Evolutionary conservation across 2,113 vertebrate species (phyloP).

Genomic region (Halichoerus grypus): DNA sequence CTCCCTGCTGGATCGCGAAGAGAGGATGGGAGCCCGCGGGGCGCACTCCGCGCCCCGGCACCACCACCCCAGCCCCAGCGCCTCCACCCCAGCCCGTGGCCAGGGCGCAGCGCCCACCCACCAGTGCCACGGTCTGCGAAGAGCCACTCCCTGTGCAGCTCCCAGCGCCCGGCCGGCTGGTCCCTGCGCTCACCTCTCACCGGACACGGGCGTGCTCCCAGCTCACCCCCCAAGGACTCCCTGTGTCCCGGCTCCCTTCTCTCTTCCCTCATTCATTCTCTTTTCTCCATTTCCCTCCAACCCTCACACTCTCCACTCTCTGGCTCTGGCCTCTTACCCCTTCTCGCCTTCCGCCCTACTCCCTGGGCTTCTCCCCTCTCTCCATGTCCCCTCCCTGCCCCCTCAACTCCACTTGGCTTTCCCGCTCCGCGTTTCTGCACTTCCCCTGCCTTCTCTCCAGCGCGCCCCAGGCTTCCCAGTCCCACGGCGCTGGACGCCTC

Average conservation of each 20-base stretch:
- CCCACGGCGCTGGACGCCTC: fast-evolving
- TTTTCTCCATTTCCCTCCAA: neutral
- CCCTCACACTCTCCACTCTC: no score
- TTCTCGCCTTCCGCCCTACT: no score
- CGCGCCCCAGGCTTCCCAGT: no score
- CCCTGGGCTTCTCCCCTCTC: no score
- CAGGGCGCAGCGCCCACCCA: neutral
- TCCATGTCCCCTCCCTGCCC: fast-evolving
- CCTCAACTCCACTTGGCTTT: fast-evolving
- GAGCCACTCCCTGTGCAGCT: neutral
- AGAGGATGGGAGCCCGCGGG: no score
- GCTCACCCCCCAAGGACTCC: neutral
- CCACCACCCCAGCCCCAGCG: fast-evolving
- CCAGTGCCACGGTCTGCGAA: fast-evolving
- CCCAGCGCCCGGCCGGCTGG: fast-evolving
- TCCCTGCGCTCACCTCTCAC: neutral
- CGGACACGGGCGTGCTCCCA: neutral
- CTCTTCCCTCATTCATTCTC: neutral
- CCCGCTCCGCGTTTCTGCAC: neutral
- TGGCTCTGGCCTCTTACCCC: neutral
- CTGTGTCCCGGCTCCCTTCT: neutral
- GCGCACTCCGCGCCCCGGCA: fast-evolving
- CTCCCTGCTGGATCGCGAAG: neutral
- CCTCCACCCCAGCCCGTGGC: fast-evolving
- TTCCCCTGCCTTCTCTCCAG: neutral